These are phyloP conservation scores for Spea hammondii DNA, from an alignment of 2,797 vertebrate species.

Conservation along the genomic window DNA sequence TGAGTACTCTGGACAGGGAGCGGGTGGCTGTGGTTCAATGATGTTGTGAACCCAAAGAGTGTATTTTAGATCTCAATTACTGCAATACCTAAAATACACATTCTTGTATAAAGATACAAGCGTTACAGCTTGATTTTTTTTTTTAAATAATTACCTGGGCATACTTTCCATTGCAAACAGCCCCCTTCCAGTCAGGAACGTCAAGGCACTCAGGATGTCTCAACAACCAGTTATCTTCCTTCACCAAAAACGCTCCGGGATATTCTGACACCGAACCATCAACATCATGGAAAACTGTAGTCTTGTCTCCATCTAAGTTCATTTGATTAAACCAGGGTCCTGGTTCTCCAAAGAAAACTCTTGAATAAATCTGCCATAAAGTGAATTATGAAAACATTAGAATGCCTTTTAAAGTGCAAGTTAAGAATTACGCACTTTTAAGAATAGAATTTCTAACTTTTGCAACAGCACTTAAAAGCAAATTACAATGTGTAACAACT, in stretches of 20 bases:
- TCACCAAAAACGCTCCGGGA: slow-evolving; percentile 91
- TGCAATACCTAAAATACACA: no score
- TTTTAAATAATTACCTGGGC: slow-evolving; percentile 77
- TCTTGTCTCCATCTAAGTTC: slow-evolving; percentile 96
- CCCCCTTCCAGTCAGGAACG: slow-evolving; percentile 91
- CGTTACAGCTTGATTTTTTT: no score
- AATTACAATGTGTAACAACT: no score
- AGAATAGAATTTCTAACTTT: no score
- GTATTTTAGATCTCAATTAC: no score
- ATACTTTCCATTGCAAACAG: slow-evolving; percentile 88
- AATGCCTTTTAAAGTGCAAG: background rate
- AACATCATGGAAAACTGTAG: slow-evolving; percentile 88
- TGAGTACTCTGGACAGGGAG: no score
- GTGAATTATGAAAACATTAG: slow-evolving; percentile 12
- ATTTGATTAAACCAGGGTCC: slow-evolving; percentile 93
- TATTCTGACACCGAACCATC: slow-evolving; percentile 93
- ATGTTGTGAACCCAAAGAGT: no score
- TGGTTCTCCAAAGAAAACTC: slow-evolving; percentile 94
- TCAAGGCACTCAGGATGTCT: slow-evolving; percentile 91
- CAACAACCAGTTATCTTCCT: slow-evolving; percentile 94
- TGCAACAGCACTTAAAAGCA: background rate
- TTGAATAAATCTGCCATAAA: slow-evolving; percentile 81
- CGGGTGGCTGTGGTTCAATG: no score
- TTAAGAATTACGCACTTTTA: no score
- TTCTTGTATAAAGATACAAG: no score